Conservation (phyloP, 2,113 vertebrate species). For the Dipodomys merriami region DNA sequence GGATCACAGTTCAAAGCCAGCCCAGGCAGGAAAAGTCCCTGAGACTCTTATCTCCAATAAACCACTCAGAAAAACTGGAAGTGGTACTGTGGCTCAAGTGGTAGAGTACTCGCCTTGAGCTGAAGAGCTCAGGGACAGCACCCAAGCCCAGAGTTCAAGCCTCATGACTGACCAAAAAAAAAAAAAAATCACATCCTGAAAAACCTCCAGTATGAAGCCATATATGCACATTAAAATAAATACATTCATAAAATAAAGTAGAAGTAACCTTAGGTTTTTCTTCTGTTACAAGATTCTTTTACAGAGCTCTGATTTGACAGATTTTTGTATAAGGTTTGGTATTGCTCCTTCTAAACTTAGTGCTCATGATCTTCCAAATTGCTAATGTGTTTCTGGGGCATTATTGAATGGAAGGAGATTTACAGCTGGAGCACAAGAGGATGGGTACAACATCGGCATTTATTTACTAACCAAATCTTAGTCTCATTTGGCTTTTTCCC, state of each 20-base stretch:
- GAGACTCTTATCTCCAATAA: too few relatives aligned
- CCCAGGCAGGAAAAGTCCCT: too few relatives aligned
- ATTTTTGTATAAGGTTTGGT: not conserved
- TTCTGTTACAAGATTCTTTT: not conserved
- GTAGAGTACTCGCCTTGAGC: too few relatives aligned
- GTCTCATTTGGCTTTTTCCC: too few relatives aligned
- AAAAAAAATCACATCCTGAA: not conserved
- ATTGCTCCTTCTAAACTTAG: not conserved
- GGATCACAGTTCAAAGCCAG: too few relatives aligned
- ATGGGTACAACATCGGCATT: not conserved
- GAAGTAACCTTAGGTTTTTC: not conserved
- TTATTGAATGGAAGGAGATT: not conserved
- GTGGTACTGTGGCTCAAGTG: too few relatives aligned
- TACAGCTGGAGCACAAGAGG: not conserved
- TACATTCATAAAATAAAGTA: not conserved
- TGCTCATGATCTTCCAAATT: not conserved
- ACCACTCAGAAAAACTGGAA: too few relatives aligned
- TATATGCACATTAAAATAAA: not conserved
- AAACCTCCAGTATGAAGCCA: not conserved
- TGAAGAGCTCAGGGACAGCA: too few relatives aligned
- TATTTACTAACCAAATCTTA: not conserved
- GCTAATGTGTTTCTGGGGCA: not conserved
- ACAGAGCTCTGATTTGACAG: not conserved
- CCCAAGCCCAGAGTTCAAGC: too few relatives aligned
- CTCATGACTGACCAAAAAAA: too few relatives aligned